Percentiles rank a stretch among this genome's conserved stretches.
phyloP scores from a whole-genome alignment of 2,797 vertebrate species.

The Rhodeus uyekii region DNA sequence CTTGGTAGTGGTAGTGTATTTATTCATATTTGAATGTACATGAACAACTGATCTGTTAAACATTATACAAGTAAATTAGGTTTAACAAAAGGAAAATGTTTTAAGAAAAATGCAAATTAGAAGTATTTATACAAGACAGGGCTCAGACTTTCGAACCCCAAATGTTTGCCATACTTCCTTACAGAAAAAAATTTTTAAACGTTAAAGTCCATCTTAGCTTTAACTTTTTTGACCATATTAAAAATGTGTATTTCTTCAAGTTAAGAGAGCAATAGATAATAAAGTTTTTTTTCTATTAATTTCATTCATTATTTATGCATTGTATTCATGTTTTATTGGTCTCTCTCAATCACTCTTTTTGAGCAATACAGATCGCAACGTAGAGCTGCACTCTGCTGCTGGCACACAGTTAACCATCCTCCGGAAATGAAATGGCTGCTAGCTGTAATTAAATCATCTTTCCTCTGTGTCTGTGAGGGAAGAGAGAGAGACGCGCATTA shows the following conservation, averaged over 20 bases:
- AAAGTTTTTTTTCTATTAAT: not conserved
- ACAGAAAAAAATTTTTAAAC: not conserved
- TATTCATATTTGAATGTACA: not conserved
- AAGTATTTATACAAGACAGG: not conserved
- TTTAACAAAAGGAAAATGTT: too few species aligned
- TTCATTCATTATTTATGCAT: slow-evolving; percentile 12
- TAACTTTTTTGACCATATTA: not conserved
- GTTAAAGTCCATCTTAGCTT: not conserved
- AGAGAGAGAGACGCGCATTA: not conserved
- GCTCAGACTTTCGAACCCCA: not conserved
- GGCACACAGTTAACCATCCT: slow-evolving; percentile 33
- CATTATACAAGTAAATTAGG: too few species aligned
- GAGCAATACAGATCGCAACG: not conserved
- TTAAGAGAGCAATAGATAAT: not conserved
- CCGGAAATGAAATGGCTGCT: slow-evolving; percentile 45
- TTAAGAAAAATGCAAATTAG: not conserved
- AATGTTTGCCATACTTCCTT: not conserved
- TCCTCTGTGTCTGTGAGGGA: slow-evolving; percentile 11
- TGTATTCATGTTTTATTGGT: slow-evolving; percentile 14
- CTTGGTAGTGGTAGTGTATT: not conserved
- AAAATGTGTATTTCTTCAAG: not conserved
- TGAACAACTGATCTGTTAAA: not conserved
- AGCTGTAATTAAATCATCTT: slow-evolving; percentile 49
- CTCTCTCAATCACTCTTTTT: slow-evolving; percentile 12
- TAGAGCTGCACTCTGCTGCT: slow-evolving; percentile 12